Percentiles rank a stretch among this genome's conserved stretches.
Evolutionary conservation across 2,797 vertebrate genomes (phyloP).

Genomic region (Tamandua tetradactyla): DNA sequence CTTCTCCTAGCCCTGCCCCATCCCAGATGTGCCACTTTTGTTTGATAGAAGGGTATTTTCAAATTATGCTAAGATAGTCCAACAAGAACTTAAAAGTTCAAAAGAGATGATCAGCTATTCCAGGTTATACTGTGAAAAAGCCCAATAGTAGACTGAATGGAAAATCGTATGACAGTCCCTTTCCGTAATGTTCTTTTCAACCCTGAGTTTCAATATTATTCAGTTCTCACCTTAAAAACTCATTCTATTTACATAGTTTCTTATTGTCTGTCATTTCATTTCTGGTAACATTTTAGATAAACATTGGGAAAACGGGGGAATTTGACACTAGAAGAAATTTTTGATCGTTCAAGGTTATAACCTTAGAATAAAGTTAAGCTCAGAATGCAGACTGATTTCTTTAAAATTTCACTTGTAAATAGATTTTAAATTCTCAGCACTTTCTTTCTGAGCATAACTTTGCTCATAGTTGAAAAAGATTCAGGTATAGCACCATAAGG

Average conservation of each 20-base stretch:
- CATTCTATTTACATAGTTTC: not conserved
- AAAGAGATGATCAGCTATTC: slow-evolving; percentile 18
- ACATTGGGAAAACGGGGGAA: not conserved
- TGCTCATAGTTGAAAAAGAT: slow-evolving; percentile 40
- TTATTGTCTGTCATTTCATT: slow-evolving; percentile 29
- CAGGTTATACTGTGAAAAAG: not conserved
- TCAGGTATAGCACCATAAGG: not conserved
- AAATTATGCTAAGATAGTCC: slow-evolving; percentile 21
- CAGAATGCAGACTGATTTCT: slow-evolving; percentile 26
- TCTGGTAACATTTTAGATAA: slow-evolving; percentile 23
- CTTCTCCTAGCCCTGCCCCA: slow-evolving; percentile 4
- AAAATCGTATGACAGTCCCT: not conserved
- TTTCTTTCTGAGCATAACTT: slow-evolving; percentile 38
- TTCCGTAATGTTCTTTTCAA: not conserved
- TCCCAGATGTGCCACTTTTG: not conserved
- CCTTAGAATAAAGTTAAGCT: slow-evolving; percentile 37
- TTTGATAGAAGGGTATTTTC: slow-evolving; percentile 41
- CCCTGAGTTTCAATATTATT: slow-evolving; percentile 2
- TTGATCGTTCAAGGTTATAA: not conserved
- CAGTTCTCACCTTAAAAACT: not conserved
- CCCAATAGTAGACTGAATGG: not conserved
- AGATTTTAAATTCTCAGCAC: slow-evolving; percentile 53
- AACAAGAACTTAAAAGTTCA: not conserved
- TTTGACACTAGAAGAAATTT: not conserved
- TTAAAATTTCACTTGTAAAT: slow-evolving; percentile 33